These are phyloP conservation scores for Ciconia boyciana DNA, from an alignment of 2,113 vertebrate genomes.

Conservation along the genomic window DNA sequence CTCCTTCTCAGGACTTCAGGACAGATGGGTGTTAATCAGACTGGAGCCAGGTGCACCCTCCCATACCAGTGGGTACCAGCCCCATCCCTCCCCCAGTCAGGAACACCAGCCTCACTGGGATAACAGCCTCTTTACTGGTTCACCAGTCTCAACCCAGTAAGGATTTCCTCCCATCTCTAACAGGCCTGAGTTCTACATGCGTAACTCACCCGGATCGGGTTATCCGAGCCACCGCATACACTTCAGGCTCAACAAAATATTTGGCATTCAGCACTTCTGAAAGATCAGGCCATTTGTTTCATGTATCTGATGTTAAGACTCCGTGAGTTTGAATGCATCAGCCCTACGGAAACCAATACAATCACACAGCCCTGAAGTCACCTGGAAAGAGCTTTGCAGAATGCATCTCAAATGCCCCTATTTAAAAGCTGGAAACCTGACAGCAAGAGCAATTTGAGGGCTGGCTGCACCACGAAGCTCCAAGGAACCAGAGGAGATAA, in stretches of 20 bases:
- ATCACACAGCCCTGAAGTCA: neutral
- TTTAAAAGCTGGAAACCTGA: neutral
- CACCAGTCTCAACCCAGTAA: neutral
- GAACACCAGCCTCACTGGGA: neutral
- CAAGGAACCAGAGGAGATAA: neutral
- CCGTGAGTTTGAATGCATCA: neutral
- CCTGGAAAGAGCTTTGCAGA: neutral
- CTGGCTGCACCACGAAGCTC: neutral
- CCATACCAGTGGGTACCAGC: neutral
- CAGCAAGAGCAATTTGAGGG: neutral
- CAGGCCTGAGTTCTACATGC: fast-evolving
- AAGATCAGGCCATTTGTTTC: neutral
- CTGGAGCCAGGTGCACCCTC: neutral
- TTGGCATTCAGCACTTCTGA: neutral
- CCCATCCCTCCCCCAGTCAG: neutral
- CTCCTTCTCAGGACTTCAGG: neutral
- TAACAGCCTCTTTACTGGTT: neutral
- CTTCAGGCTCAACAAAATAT: neutral
- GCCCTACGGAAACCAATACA: neutral
- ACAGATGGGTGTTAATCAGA: neutral
- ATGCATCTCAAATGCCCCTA: neutral
- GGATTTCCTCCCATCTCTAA: neutral
- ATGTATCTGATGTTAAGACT: neutral
- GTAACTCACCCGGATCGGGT: fast-evolving
- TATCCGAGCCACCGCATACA: fast-evolving